Conservation (phyloP, 35 echinoderm and acorn worm species). For the Hemicentrotus pulcherrimus region DNA sequence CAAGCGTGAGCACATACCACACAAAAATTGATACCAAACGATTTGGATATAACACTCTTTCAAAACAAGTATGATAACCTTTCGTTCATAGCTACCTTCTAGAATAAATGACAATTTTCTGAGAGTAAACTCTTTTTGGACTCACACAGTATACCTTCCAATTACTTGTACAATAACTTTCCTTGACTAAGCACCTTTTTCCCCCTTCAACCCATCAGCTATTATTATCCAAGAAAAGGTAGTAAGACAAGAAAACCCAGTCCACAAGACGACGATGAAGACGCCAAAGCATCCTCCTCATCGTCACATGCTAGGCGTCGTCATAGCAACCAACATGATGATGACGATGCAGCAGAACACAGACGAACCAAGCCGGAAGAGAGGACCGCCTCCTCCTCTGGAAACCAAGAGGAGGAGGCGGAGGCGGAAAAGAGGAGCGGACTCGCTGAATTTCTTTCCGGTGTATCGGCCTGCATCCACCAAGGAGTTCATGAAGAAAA, state of each 20-base stretch:
- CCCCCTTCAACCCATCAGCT: neutral
- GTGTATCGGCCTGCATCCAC: conserved; percentile 60
- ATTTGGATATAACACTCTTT: too few species aligned
- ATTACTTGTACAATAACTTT: neutral
- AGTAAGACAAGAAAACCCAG: neutral
- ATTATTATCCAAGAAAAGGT: conserved; percentile 62
- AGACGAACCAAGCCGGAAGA: neutral
- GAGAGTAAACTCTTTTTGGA: too few species aligned
- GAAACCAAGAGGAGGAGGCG: neutral
- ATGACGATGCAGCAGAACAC: neutral
- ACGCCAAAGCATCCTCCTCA: neutral
- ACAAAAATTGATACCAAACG: too few species aligned
- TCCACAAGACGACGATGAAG: neutral
- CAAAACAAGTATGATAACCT: too few species aligned
- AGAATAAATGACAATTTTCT: too few species aligned
- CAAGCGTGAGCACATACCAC: too few species aligned
- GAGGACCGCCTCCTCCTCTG: neutral
- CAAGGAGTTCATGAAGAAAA: neutral
- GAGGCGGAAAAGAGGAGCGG: neutral
- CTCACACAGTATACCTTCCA: too few species aligned
- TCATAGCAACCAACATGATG: neutral
- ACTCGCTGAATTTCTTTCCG: conserved; percentile 59
- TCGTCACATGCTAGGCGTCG: neutral
- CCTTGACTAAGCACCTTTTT: neutral
- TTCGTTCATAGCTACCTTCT: too few species aligned